These are phyloP conservation scores for Falcunculus frontatus DNA, from an alignment of 2,113 vertebrate genomes.

Conservation along the genomic window DNA sequence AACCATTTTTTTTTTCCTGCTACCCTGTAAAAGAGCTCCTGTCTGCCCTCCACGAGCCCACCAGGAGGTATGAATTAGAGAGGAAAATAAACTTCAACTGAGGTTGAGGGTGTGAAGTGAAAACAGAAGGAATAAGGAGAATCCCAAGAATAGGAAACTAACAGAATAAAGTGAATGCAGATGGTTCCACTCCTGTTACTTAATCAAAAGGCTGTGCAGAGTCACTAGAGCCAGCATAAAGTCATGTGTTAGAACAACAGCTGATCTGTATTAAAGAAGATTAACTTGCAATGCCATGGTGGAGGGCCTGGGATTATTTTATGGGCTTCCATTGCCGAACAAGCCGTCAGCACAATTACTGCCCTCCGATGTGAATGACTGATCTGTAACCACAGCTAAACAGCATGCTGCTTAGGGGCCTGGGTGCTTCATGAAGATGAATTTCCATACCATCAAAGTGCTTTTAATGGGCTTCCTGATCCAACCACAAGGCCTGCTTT, in stretches of 20 bases:
- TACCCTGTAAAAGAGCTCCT: slow-evolving; percentile 18
- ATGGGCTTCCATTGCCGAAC: slow-evolving; percentile 77
- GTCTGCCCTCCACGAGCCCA: not conserved
- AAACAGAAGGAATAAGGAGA: slow-evolving; percentile 38
- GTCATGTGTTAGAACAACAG: slow-evolving; percentile 82
- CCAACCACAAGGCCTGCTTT: slow-evolving; percentile 78
- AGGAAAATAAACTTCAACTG: slow-evolving; percentile 35
- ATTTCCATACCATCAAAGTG: slow-evolving; percentile 86
- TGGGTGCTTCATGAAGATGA: slow-evolving; percentile 78
- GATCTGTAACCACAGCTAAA: slow-evolving; percentile 84
- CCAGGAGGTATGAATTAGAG: slow-evolving; percentile 37
- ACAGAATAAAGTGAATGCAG: slow-evolving; percentile 66
- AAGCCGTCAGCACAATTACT: slow-evolving; percentile 82
- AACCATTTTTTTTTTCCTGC: not conserved
- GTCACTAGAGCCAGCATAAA: slow-evolving; percentile 71
- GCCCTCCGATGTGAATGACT: slow-evolving; percentile 79
- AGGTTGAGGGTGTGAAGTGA: slow-evolving; percentile 40
- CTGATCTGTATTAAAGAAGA: slow-evolving; percentile 86
- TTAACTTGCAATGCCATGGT: slow-evolving; percentile 75
- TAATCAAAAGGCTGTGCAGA: slow-evolving; percentile 74
- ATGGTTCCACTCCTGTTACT: slow-evolving; percentile 70
- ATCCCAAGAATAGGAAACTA: slow-evolving; percentile 48
- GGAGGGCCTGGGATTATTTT: slow-evolving; percentile 80
- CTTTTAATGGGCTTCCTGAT: slow-evolving; percentile 82
- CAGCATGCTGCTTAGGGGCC: slow-evolving; percentile 77